Evolutionary conservation across 2,797 vertebrate species (phyloP).

Genomic region (Staurois parvus): DNA sequence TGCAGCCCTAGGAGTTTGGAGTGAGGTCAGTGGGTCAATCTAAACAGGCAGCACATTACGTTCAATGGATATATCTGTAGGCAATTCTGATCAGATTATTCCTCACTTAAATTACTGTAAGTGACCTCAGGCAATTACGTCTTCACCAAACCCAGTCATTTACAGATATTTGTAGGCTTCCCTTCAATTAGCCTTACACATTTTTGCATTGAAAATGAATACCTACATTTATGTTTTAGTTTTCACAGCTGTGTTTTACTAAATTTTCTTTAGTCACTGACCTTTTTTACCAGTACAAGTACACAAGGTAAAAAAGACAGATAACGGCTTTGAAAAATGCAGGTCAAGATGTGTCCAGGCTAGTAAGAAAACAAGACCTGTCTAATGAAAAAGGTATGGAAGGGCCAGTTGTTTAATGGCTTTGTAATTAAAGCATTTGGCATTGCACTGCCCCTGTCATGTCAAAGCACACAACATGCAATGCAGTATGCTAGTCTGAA

Average conservation of each 20-base stretch:
- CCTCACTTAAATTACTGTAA: neutral
- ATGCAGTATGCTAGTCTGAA: neutral
- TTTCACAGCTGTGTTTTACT: too few relatives aligned
- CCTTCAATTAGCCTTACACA: too few relatives aligned
- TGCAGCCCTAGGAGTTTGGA: neutral
- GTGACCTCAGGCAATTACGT: neutral
- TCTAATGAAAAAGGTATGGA: neutral
- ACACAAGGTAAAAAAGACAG: neutral
- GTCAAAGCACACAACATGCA: neutral
- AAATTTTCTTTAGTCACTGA: neutral
- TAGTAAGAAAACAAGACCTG: neutral
- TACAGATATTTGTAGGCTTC: too few relatives aligned
- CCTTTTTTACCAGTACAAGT: neutral
- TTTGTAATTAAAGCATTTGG: neutral
- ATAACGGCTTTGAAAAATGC: neutral
- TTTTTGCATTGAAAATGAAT: too few relatives aligned
- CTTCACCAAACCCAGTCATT: too few relatives aligned
- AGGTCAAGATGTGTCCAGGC: neutral
- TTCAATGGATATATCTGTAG: conserved; percentile 21
- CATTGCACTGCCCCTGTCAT: neutral
- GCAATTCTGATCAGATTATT: conserved; percentile 3
- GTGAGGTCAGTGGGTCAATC: conserved; percentile 15
- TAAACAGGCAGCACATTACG: neutral
- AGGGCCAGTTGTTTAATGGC: neutral
- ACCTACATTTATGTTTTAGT: too few relatives aligned